Evolutionary conservation across 1,140 invertebrate species (phyloP), one percentile per base, ranked within the genome.

Genomic region (Pogonomyrmex californicus): DNA sequence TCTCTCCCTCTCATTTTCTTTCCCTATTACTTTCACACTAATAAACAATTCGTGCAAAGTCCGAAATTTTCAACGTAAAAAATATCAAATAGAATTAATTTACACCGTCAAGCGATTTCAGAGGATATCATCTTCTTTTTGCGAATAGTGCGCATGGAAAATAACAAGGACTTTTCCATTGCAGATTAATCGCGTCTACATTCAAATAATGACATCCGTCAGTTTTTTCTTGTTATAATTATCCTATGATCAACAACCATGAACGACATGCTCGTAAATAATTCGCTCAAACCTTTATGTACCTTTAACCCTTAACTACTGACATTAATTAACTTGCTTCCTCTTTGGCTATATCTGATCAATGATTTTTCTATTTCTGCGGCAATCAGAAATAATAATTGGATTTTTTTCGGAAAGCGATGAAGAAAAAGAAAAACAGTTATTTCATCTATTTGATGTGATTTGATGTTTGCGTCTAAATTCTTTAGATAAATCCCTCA

Each of bases 31-130:
- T 75, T 51, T 78, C 44, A 10, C 36, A 51, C 58, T 73, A 87
- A 2, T 77, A 86, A 63, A 51, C 58, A 44, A 76, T 91, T 79
- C 78, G 54, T 88, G 86, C 86, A 89, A 90, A 91, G 85, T 87
- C 76, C 81, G 78, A 70, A 70, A 75, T 86, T 41, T 5, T 68
- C 12, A 38, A 56, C 36, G 23, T 36, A 63, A 54, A 66, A 83
- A 47, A 49, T 60, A 62, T 82, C 41, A 73, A 78, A 87, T 36
- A 36, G n/a, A 30, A 81, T 51, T 79, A 38, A 54, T 79, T 65
- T 49, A 70, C 14, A 47, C 9, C 65, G n/a, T 81, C 33, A 23
- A 54, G 17, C 23, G 30, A 62, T 41, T 54, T 63, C 30, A 56
- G 12, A 54, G 33, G 9, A 58, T 54, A 44, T 2, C 17, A 10